Conservation (phyloP, 2,113 vertebrate genomes). For the Vicugna pacos region DNA sequence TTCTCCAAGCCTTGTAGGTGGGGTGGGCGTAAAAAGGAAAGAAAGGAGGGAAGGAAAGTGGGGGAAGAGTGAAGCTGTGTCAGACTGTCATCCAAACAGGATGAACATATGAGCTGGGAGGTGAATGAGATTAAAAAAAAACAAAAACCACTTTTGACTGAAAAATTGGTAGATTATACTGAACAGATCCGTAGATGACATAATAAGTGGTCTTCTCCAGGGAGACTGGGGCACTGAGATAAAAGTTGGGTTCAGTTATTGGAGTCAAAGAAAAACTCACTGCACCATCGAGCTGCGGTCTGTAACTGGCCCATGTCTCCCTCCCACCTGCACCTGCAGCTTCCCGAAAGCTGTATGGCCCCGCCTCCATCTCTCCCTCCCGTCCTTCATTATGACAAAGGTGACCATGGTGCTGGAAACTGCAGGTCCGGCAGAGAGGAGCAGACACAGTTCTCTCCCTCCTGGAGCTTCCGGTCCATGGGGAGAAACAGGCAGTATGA, state of each 20-base stretch:
- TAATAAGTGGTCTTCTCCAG: too few species aligned
- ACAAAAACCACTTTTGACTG: too few species aligned
- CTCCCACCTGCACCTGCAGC: neutral
- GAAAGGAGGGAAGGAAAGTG: too few species aligned
- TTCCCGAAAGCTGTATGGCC: fast-evolving
- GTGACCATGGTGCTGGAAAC: neutral
- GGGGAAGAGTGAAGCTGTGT: too few species aligned
- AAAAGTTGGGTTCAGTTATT: fast-evolving
- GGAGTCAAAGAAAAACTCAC: neutral
- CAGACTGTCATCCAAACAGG: neutral
- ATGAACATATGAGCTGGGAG: neutral
- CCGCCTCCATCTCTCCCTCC: neutral
- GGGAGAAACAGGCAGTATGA: neutral
- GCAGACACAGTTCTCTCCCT: too few species aligned
- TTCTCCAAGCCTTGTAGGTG: neutral
- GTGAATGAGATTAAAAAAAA: neutral
- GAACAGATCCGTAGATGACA: too few species aligned
- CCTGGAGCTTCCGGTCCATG: fast-evolving
- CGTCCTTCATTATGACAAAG: neutral
- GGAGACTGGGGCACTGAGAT: neutral
- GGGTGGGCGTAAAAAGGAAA: neutral
- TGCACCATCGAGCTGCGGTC: neutral
- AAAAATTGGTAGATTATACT: neutral
- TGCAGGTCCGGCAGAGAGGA: neutral
- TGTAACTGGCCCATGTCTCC: fast-evolving